These are phyloP conservation scores for Eucidaris tribuloides DNA, from an alignment of 35 echinoderm and acorn worm genomes.

Conservation along the genomic window DNA sequence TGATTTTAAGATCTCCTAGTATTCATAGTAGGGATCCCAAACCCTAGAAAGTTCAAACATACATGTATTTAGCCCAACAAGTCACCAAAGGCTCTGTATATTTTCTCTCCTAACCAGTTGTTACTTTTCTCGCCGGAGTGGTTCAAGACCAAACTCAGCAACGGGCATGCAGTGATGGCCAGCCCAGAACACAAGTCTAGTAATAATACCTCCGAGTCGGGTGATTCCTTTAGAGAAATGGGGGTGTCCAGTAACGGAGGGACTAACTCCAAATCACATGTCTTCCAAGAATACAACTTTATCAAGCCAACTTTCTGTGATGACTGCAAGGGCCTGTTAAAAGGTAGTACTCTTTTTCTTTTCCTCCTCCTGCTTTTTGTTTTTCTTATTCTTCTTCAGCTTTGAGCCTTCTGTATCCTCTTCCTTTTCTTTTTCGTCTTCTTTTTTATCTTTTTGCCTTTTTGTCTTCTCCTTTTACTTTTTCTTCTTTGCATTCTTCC, in stretches of 20 bases:
- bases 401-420: too few species aligned
- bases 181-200: background rate
- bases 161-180: conserved; percentile 30
- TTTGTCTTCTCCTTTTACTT: too few species aligned
- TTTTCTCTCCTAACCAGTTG: conserved; percentile 13
- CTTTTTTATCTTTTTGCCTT: too few species aligned
- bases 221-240: conserved; percentile 55
- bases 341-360: too few species aligned
- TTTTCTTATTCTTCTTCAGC: too few species aligned
- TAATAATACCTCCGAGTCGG: conserved; percentile 39
- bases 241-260: conserved; percentile 15
- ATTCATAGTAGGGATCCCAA: background rate
- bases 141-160: conserved; percentile 27
- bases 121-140: conserved; percentile 38
- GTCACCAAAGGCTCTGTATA: too few species aligned
- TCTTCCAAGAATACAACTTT: conserved; percentile 69
- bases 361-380: too few species aligned
- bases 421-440: too few species aligned
- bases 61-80: too few species aligned
- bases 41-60: background rate
- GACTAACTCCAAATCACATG: conserved; percentile 25
- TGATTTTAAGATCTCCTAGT: background rate
- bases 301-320: conserved; percentile 80
- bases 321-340: conserved; percentile 57
- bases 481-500: too few species aligned